Evolutionary conservation across 2,888 invertebrate genomes (phyloP).

Genomic region (Diadegma fenestrale): DNA sequence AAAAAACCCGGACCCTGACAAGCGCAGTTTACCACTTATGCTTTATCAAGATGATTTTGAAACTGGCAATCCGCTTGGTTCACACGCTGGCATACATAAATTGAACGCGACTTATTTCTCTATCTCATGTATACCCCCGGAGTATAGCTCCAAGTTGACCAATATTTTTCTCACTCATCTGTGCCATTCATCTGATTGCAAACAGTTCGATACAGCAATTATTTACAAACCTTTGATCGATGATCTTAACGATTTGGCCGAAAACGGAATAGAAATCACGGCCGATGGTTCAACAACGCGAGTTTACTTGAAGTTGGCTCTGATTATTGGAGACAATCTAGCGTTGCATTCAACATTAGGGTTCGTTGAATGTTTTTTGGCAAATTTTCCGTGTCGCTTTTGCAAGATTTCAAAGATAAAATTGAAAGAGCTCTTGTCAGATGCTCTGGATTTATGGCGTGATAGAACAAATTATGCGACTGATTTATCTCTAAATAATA

Average conservation of each 20-base stretch:
- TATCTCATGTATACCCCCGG: conserved; percentile 28
- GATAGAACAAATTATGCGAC: conserved; percentile 19
- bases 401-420: conserved; percentile 38
- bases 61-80: conserved; percentile 51
- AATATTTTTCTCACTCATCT: conserved; percentile 45
- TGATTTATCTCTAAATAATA: conserved; percentile 34
- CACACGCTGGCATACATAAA: conserved; percentile 41
- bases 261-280: conserved; percentile 16
- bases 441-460: not conserved
- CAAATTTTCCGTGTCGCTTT: conserved; percentile 62
- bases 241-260: conserved; percentile 36
- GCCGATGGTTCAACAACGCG: not conserved
- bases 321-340: conserved; percentile 61
- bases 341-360: conserved; percentile 61
- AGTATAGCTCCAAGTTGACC: conserved; percentile 25
- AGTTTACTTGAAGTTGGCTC: conserved; percentile 24
- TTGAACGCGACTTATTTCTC: conserved; percentile 32
- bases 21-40: conserved; percentile 20
- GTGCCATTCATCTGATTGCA: conserved; percentile 40
- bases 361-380: conserved; percentile 64
- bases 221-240: conserved; percentile 36
- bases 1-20: not conserved
- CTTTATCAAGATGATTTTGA: conserved; percentile 57
- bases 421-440: conserved; percentile 14
- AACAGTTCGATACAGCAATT: conserved; percentile 10